phyloP scores from a whole-genome alignment of 1,140 invertebrate genomes.

The Uloborus diversus region DNA sequence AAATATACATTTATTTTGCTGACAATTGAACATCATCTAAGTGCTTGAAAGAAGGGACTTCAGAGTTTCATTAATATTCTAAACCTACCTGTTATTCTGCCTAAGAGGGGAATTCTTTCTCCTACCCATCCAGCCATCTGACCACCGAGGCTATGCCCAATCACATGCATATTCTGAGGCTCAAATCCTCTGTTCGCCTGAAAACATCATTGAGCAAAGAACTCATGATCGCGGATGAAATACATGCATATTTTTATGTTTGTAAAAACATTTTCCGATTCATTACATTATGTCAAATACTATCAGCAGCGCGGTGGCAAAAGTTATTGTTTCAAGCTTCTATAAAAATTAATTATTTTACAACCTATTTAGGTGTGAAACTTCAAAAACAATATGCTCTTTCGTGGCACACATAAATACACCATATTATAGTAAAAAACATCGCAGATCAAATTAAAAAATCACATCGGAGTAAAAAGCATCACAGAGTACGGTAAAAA shows the following conservation, averaged over 20 bases:
- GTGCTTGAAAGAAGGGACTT: not conserved
- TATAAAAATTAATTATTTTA: too few species aligned
- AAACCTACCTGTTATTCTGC: constrained; percentile 71
- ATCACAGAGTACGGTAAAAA: too few species aligned
- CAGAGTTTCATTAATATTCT: too few species aligned
- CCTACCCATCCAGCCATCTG: constrained; percentile 75
- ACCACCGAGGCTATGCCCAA: constrained; percentile 67
- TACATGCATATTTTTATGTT: not conserved
- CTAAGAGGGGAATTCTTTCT: constrained; percentile 73
- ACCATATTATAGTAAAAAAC: too few species aligned
- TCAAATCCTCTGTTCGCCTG: constrained; percentile 6
- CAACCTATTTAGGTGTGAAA: too few species aligned
- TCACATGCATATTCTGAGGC: constrained; percentile 63
- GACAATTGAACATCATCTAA: not conserved
- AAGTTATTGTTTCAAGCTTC: too few species aligned
- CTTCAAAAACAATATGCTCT: too few species aligned
- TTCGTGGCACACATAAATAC: too few species aligned
- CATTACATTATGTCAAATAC: not conserved
- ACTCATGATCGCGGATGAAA: not conserved
- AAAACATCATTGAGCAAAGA: not conserved
- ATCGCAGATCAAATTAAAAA: too few species aligned
- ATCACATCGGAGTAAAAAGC: too few species aligned
- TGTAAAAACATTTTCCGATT: not conserved
- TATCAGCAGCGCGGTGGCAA: too few species aligned
- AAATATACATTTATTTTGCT: too few species aligned